Evolutionary conservation across 1,140 invertebrate genomes (phyloP).

Genomic region (Macrobrachium rosenbergii): DNA sequence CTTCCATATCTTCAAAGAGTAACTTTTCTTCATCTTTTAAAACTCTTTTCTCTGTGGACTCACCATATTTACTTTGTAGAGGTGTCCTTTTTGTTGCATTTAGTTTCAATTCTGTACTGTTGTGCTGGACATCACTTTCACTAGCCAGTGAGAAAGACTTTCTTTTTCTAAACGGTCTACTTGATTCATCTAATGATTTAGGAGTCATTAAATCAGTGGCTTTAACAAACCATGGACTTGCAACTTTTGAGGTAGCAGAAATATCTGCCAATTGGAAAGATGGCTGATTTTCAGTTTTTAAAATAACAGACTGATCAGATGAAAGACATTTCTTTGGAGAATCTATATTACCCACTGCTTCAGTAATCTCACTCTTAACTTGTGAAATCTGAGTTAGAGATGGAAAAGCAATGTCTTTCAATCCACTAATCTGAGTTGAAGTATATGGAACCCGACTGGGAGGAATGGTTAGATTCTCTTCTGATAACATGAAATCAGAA

Average conservation of each 20-base stretch:
- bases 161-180: conserved; percentile 21
- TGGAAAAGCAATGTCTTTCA: neutral
- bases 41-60: too few species aligned
- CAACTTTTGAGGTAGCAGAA: neutral
- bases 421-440: conserved; percentile 31
- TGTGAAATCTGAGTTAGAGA: neutral
- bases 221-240: neutral
- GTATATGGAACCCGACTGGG: conserved; percentile 23
- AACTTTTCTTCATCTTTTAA: too few species aligned
- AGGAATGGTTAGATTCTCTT: neutral
- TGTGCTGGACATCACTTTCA: neutral
- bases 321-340: neutral
- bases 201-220: neutral
- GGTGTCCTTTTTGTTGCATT: neutral
- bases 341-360: neutral
- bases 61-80: neutral
- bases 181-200: neutral
- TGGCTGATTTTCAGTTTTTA: too few species aligned
- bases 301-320: too few species aligned
- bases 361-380: neutral
- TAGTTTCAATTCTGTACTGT: neutral
- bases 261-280: neutral
- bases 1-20: neutral
- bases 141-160: conserved; percentile 2
- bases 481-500: neutral